Percentiles rank a stretch among this genome's conserved stretches.
Conservation (phyloP, 2,797 vertebrate genomes). For the Myiotriccus ornatus region DNA sequence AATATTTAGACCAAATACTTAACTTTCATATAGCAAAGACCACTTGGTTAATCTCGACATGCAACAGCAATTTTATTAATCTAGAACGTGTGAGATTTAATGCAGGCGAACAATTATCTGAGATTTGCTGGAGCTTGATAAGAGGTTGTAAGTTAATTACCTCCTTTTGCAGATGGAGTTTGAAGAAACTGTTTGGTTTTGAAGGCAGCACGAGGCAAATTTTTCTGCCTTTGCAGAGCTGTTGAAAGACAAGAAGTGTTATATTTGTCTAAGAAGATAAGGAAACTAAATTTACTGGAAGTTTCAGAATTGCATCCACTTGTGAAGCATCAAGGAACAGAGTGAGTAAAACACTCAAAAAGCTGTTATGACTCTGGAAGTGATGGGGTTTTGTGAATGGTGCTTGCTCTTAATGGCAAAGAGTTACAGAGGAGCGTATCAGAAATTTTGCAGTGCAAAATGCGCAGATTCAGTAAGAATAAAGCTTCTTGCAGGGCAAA, state of each 20-base stretch:
- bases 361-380: constrained; percentile 61
- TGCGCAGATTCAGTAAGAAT: constrained; percentile 40
- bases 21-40: neutral
- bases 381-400: constrained; percentile 29
- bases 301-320: constrained; percentile 49
- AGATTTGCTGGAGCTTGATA: constrained; percentile 39
- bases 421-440: constrained; percentile 51
- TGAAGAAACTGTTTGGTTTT: constrained; percentile 97
- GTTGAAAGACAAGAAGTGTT: constrained; percentile 87
- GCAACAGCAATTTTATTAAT: neutral
- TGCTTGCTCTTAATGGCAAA: constrained; percentile 57
- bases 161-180: constrained; percentile 91
- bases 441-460: constrained; percentile 66
- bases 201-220: constrained; percentile 90
- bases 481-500: constrained; percentile 61
- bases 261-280: constrained; percentile 74
- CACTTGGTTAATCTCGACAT: constrained; percentile 17
- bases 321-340: constrained; percentile 17
- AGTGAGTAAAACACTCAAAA: constrained; percentile 49
- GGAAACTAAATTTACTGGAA: constrained; percentile 64
- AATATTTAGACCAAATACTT: neutral
- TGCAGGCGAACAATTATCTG: neutral
- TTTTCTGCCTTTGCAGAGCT: constrained; percentile 89
- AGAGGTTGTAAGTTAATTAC: constrained; percentile 82
- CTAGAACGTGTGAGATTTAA: constrained; percentile 7